Evolutionary conservation across 2,113 vertebrate species (phyloP).

Genomic region (Phainopepla nitens): DNA sequence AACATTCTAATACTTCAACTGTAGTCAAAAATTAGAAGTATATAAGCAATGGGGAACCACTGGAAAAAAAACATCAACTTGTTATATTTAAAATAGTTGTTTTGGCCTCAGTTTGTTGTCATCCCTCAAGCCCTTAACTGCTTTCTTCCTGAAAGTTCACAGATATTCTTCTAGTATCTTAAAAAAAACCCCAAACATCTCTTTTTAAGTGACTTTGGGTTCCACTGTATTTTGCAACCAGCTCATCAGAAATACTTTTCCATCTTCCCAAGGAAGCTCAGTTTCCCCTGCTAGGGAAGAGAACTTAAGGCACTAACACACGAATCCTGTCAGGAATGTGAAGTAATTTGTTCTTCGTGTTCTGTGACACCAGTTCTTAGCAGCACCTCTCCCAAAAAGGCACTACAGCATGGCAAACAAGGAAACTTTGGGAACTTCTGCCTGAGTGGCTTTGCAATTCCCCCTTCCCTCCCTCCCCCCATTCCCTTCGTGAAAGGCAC

Average conservation of each 20-base stretch:
- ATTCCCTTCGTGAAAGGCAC: constrained; percentile 45
- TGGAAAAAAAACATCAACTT: background rate
- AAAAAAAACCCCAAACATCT: background rate
- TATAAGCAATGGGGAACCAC: background rate
- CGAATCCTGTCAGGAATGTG: constrained; percentile 28
- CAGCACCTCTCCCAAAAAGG: constrained; percentile 54
- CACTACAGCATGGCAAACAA: constrained; percentile 31
- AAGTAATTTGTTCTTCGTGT: constrained; percentile 1
- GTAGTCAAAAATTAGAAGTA: background rate
- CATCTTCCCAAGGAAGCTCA: background rate
- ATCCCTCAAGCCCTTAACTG: background rate
- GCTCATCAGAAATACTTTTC: background rate
- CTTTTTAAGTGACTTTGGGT: background rate
- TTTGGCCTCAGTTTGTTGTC: background rate
- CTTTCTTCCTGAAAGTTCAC: background rate
- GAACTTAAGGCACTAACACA: constrained; percentile 65
- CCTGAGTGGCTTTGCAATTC: constrained; percentile 3
- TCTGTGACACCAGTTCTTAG: constrained; percentile 7
- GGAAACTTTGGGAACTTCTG: background rate
- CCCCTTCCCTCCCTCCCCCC: background rate
- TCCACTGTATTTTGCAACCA: background rate
- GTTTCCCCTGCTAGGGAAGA: background rate
- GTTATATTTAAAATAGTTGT: background rate
- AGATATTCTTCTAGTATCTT: background rate
- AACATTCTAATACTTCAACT: background rate